These are phyloP conservation scores for Caenorhabditis latens DNA, from an alignment of 1,140 invertebrate genomes.

Conservation along the genomic window DNA sequence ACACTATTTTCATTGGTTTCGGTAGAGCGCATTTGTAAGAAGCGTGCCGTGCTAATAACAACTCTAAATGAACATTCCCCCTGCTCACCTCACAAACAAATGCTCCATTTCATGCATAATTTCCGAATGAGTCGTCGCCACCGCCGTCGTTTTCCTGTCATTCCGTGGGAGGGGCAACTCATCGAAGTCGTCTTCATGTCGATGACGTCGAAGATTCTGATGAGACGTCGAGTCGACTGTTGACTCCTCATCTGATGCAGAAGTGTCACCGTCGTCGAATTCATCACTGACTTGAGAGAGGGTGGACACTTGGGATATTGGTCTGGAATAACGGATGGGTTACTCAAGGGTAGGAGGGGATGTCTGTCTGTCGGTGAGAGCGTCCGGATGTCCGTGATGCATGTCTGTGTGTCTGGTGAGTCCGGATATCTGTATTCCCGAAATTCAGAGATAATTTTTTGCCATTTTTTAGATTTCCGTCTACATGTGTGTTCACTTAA, in stretches of 20 bases:
- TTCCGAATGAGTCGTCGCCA: conserved; percentile 12
- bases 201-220: neutral
- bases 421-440: no score
- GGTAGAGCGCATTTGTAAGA: no score
- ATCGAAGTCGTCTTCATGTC: conserved; percentile 38
- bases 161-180: neutral
- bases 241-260: conserved; percentile 20
- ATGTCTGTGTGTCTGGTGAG: no score
- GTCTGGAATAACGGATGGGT: conserved; percentile 8
- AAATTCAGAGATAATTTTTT: no score
- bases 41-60: no score
- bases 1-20: no score
- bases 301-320: conserved; percentile 21
- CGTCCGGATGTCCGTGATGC: no score
- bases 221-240: neutral
- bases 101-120: conserved; percentile 34
- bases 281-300: conserved; percentile 23
- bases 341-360: neutral
- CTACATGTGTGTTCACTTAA: no score
- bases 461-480: no score
- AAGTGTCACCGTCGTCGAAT: conserved; percentile 27
- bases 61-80: neutral
- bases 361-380: neutral
- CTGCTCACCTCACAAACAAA: neutral
- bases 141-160: neutral